A percentile compares a stretch with the other conserved stretches of the same genome.
Evolutionary conservation across 2,888 invertebrate species (phyloP).

Genomic region (Lasioglossum vierecki): DNA sequence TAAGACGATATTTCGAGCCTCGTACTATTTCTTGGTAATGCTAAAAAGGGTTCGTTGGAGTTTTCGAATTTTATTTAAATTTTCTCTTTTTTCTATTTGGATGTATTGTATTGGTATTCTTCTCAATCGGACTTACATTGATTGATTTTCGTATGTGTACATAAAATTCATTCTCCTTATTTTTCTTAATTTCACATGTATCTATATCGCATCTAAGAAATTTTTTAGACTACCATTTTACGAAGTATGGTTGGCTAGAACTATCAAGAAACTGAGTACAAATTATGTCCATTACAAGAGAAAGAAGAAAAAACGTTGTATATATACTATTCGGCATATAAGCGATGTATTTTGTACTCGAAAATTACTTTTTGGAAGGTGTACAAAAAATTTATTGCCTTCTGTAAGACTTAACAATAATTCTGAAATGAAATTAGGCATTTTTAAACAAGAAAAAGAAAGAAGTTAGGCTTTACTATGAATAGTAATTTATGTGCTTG

Average conservation of each 20-base stretch:
- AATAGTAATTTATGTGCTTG: constrained; percentile 40
- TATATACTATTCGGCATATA: constrained; percentile 54
- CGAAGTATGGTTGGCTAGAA: constrained; percentile 42
- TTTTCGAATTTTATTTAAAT: constrained; percentile 21
- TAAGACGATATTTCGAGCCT: constrained; percentile 43
- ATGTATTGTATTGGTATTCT: constrained; percentile 19
- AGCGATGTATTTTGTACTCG: constrained; percentile 67
- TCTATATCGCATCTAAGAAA: constrained; percentile 44
- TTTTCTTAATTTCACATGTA: constrained; percentile 50
- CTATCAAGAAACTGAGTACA: constrained; percentile 68
- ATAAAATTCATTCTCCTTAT: constrained; percentile 43
- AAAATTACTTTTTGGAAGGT: constrained; percentile 49
- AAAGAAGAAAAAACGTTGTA: constrained; percentile 52
- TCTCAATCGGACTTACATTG: constrained; percentile 46
- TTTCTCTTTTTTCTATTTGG: constrained; percentile 10
- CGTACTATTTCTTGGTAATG: constrained; percentile 34
- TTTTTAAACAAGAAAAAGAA: constrained; percentile 21
- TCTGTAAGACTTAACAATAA: constrained; percentile 49
- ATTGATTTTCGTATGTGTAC: constrained; percentile 60
- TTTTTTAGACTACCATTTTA: constrained; percentile 56
- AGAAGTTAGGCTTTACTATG: constrained; percentile 31
- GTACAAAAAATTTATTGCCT: constrained; percentile 61
- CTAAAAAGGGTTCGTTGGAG: not conserved
- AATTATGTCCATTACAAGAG: constrained; percentile 68
- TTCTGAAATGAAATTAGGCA: constrained; percentile 36